Conservation (phyloP, 2,797 vertebrate genomes). For the Sebastolobus alascanus region DNA sequence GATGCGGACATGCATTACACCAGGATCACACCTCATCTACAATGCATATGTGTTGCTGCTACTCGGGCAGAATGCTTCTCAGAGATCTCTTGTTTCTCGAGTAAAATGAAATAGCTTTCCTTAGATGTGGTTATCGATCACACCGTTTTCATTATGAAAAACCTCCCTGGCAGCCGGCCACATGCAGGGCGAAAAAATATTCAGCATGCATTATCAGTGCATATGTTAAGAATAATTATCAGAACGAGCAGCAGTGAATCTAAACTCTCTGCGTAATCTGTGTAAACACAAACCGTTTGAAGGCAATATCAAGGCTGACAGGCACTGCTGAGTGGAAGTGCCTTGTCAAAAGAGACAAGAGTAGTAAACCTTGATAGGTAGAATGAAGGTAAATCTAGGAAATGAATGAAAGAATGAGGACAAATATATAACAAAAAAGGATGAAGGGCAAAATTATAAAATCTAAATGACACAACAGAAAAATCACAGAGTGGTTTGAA, state of each 20-base stretch:
- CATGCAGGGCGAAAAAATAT: slow-evolving; percentile 13
- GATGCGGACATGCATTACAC: slow-evolving; percentile 30
- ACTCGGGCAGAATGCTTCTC: slow-evolving; percentile 7
- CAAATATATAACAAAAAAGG: not conserved
- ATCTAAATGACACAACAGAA: not conserved
- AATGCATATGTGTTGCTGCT: slow-evolving; percentile 8
- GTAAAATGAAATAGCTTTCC: slow-evolving; percentile 22
- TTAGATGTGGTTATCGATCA: slow-evolving; percentile 40
- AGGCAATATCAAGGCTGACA: slow-evolving; percentile 18
- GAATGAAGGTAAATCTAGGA: not conserved
- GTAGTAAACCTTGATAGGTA: not conserved
- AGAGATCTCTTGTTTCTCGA: not conserved
- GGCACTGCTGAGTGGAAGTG: slow-evolving; percentile 12
- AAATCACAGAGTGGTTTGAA: not conserved
- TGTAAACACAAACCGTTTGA: slow-evolving; percentile 21
- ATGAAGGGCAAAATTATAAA: slow-evolving; percentile 7
- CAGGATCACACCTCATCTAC: slow-evolving; percentile 27
- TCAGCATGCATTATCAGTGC: slow-evolving; percentile 23
- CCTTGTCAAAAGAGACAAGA: slow-evolving; percentile 14
- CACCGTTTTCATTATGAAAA: slow-evolving; percentile 44
- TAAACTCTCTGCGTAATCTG: slow-evolving; percentile 4
- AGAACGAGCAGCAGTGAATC: slow-evolving; percentile 12
- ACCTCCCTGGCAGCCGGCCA: slow-evolving; percentile 25
- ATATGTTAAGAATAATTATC: slow-evolving; percentile 12
- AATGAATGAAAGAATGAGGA: not conserved